These are phyloP conservation scores for Osmoderma eremita DNA, from an alignment of 2,888 invertebrate species.

Conservation along the genomic window DNA sequence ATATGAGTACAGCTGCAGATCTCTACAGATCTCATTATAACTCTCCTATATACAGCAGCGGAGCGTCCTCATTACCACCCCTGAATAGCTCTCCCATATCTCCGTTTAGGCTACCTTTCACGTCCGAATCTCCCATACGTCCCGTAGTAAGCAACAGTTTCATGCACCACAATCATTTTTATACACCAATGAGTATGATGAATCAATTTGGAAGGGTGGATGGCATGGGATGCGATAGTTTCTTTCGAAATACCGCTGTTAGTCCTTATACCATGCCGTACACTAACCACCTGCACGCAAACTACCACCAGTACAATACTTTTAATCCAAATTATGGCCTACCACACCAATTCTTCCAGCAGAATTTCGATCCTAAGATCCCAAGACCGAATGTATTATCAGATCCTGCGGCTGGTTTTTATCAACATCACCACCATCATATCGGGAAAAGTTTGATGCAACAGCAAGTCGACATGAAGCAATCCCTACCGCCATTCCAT, in stretches of 20 bases:
- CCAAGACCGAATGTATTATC: constrained; percentile 10
- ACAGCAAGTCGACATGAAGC: constrained; percentile 23
- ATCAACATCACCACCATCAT: constrained; percentile 20
- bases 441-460: constrained; percentile 13
- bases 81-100: constrained; percentile 28
- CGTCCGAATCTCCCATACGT: constrained; percentile 27
- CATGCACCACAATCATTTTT: constrained; percentile 21
- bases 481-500: constrained; percentile 26
- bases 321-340: constrained; percentile 18
- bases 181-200: not conserved
- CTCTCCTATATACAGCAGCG: not conserved
- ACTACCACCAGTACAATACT: constrained; percentile 5
- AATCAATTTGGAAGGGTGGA: constrained; percentile 25
- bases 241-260: not conserved
- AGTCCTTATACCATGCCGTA: constrained; percentile 13
- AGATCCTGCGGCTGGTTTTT: constrained; percentile 1
- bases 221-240: constrained; percentile 2
- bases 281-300: constrained; percentile 11
- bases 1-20: constrained; percentile 31
- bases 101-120: constrained; percentile 26
- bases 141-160: constrained; percentile 11
- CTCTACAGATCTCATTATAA: constrained; percentile 17
- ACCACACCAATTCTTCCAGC: constrained; percentile 23
- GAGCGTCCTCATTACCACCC: constrained; percentile 4
- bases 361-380: constrained; percentile 35